A percentile compares a stretch with the other conserved stretches of the same genome.
Evolutionary conservation across 2,888 invertebrate genomes (phyloP).

Genomic region (Protonemura montana): DNA sequence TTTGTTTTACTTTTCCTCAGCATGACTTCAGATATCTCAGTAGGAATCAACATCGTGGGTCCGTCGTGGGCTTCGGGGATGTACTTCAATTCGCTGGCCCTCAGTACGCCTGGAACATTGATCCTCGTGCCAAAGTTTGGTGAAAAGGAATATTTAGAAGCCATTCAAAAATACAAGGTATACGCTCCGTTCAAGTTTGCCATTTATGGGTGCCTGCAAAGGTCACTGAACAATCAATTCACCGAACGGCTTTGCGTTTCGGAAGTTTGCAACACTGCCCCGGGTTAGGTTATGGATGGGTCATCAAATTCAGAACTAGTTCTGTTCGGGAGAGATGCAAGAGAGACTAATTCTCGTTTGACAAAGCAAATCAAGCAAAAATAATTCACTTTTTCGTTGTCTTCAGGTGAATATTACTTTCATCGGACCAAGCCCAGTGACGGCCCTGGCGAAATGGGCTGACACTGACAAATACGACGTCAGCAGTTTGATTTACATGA

Average conservation of each 20-base stretch:
- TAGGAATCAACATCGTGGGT: background rate
- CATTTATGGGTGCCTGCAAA: no score
- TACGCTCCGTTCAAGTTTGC: background rate
- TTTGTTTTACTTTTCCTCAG: no score
- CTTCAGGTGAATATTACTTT: conserved; percentile 57
- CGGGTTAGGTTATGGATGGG: no score
- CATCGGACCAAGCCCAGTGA: conserved; percentile 61
- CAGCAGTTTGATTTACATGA: conserved; percentile 55
- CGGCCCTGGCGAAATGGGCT: conserved; percentile 61
- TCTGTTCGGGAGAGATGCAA: no score
- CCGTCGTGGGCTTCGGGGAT: conserved; percentile 14
- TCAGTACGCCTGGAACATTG: conserved; percentile 45
- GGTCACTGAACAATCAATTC: no score
- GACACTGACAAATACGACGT: conserved; percentile 59
- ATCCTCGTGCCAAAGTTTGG: conserved; percentile 56
- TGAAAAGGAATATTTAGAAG: conserved; percentile 55
- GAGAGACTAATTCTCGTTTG: no score
- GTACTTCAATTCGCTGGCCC: background rate
- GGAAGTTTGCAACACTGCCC: no score
- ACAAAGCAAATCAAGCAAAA: no score
- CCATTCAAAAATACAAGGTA: conserved; percentile 57
- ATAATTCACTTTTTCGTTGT: background rate
- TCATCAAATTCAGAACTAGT: no score
- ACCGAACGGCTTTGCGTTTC: no score
- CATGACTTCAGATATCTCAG: background rate